Base-by-base conservation (phyloP, 2,888 invertebrate species). In the Phanerotoma sp. region DNA sequence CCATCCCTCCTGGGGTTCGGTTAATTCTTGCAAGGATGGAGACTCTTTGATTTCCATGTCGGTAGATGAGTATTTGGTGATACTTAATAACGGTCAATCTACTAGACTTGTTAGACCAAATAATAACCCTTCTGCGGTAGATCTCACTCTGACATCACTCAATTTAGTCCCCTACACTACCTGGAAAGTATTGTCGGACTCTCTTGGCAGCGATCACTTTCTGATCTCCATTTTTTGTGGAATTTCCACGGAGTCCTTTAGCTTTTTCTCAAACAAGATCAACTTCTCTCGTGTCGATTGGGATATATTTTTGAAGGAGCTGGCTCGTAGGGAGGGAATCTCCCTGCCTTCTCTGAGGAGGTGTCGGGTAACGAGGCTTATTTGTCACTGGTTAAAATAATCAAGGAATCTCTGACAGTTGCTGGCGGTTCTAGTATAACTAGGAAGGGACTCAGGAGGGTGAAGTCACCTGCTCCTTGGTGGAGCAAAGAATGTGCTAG, bases 151-250 rank as follows among this genome's bases (percentile, higher is more conserved):
- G 4, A 10, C 33, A 16, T 45, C 51, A 3, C 22, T 45, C 4
- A 4, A 21, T 4, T 3, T 56, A 3, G 1, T 35, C 7, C 15
- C 44, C 6, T 13, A 35, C 1, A 47, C 15, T n/a, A 40, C 11
- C 4, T 56, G 55, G 55, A 6, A 20, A 2, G 33, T 42, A 3
- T 5, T 11, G 5, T 7, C 13, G 1, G 57, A 57, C 37, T 38
- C 45, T 3, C 22, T 53, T 2, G 37, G 30, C 4, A 57, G 53
- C 5, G 53, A 57, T 16, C 57, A 53, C 15, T 53, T 40, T 10
- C 53, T 53, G 3, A 46, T 57, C 13, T n/a, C 40, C 6, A 46
- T 46, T 6, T n/a, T 9, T 3, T 15, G 44, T 7, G 46, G 57
- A 13, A 32, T 46, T 3, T n/a, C 49, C 3, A 32, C 41, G n/a